Base-by-base conservation (phyloP, 2,797 vertebrate species). In the Hypotaenidia okinawae region DNA sequence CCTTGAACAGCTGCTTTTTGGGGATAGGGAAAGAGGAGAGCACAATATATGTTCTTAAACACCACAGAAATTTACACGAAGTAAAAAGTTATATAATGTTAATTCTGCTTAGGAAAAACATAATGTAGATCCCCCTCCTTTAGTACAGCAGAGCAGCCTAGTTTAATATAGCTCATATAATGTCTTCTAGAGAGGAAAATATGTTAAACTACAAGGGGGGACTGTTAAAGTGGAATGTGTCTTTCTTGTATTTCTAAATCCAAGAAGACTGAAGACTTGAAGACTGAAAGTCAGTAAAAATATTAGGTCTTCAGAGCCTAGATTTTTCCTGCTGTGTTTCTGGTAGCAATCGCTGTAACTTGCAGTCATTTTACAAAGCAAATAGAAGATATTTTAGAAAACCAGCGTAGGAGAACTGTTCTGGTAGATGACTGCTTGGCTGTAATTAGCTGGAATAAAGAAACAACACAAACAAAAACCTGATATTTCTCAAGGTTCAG, bases 141-240 rank as follows among this genome's bases (percentile, higher is more conserved):
- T 82, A 66, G 22, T 67, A 30, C 8, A 27, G 8, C 15, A 13
- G 49, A 86, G 41, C 39, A 73, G 9, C 13, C 8, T 13, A 33
- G 4, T 47, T 76, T 47, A 62, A 55, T 5, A 13, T 0, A 3
- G 9, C 33, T 77, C 69, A 51, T 11, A 13, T 61, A 57, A 8
- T 23, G 15, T 75, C 16, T 75, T 66, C 37, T 16, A 54, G 83
- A 43, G 5, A 57, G 6, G 35, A 88, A 72, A 63, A 90, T 52
- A 37, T 25, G 4, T 81, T 61, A 63, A 74, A 11, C 2, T 81
- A 5, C 10, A 23, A 1, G 5, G 1, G 7, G 5, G 5, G 17
- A 37, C 2, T 3, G 3, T 62, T 76, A 69, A 84, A 55, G 24
- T 21, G 21, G 25, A 67, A 64, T 55, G 12, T 37, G 57, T 75